A percentile compares a stretch with the other conserved stretches of the same genome.
These are phyloP conservation scores for Psittacula derbiana DNA, from an alignment of 2,797 vertebrate species.

Conservation along the genomic window DNA sequence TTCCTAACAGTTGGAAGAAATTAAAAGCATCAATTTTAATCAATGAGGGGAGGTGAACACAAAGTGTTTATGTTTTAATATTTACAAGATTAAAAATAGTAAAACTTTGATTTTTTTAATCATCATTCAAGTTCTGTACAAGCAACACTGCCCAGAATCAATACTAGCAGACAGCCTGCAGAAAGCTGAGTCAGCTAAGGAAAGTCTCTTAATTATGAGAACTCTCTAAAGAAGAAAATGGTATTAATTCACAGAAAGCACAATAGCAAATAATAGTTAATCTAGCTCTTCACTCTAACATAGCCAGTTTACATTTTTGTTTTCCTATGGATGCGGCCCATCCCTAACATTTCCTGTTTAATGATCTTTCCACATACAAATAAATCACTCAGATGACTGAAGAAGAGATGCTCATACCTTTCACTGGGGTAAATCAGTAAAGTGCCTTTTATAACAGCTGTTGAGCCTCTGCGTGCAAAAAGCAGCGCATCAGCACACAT, in stretches of 20 bases:
- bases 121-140: neutral
- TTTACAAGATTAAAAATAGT: neutral
- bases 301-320: neutral
- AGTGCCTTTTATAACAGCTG: neutral
- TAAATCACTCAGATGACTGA: neutral
- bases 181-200: neutral
- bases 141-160: neutral
- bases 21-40: neutral
- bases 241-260: neutral
- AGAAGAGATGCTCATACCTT: neutral
- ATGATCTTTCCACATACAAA: neutral
- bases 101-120: neutral
- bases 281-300: neutral
- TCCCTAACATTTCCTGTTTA: neutral
- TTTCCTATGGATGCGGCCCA: neutral
- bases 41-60: neutral
- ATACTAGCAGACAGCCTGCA: neutral
- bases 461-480: neutral
- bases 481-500: neutral
- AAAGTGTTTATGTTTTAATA: conserved; percentile 13
- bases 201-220: neutral
- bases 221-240: neutral
- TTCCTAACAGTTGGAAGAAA: neutral
- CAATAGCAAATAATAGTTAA: neutral
- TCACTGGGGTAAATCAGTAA: neutral